Evolutionary conservation across 2,113 vertebrate species (phyloP), one percentile per base, ranked within the genome.

Genomic region (Oostethus manadensis): DNA sequence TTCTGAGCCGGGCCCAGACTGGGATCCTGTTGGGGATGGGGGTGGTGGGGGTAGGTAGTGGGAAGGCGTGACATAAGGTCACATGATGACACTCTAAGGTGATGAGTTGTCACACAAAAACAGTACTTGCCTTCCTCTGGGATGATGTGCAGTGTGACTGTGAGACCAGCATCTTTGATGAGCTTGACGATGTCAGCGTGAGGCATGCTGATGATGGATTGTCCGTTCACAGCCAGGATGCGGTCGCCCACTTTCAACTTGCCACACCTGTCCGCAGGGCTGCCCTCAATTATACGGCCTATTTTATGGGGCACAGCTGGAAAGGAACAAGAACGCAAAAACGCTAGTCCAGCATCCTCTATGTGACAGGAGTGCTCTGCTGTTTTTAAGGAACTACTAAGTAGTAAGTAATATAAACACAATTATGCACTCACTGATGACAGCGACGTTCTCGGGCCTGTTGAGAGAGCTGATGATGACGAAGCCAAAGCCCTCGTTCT

Each of bases 121-220:
- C 40, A 47, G 51, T 62, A 86, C 95, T 92, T 84, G 96, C 97
- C 94, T 89, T 98, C 96, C 86, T 98, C 95, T 74, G 97, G 96
- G 84, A 99, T 94, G 90, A 99, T 97, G 87, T 95, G 94, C 82
- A 99, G 93, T 56, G 94, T 98, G 85, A 99, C 96, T 22, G 93
- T 95, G 66, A 98, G 93, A 56, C 97, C 97, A 10, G 96, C 97
- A 50, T 98, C 96, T 89, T 99, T 99, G 87, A 99, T 99, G 78
- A 99, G 93, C 82, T 98, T 98, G 86, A 99, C 97, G 21, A 99
- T 99, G 87, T 99, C 96, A 64, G 96, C 97, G 57, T 99, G 97
- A 73, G 96, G 95, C 95, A 99, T 98, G 89, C 92, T 98, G 85
- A 99, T 95, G 82, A 99, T 99, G 62, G 95, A 98, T 88, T 99